These are phyloP conservation scores for Solenodon paradoxus DNA, from an alignment of 2,113 vertebrate genomes.

Conservation along the genomic window DNA sequence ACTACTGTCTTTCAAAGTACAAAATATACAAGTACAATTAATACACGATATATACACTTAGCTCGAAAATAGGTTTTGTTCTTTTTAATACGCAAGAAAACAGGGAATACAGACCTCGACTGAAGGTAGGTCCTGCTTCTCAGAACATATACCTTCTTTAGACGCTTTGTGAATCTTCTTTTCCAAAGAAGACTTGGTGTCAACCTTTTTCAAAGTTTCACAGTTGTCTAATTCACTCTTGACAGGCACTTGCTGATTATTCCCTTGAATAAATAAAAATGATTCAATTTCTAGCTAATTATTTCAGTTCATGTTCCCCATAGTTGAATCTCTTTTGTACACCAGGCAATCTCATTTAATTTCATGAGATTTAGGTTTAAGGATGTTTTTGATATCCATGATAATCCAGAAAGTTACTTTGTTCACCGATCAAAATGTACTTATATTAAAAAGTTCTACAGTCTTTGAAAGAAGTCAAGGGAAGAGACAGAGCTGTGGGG, in stretches of 20 bases:
- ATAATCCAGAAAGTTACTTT: background rate
- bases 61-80: background rate
- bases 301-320: background rate
- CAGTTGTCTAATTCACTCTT: conserved; percentile 81
- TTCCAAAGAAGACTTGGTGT: conserved; percentile 77
- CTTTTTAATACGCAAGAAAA: background rate
- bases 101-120: conserved; percentile 79
- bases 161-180: conserved; percentile 78
- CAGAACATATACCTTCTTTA: conserved; percentile 79
- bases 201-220: conserved; percentile 81
- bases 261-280: conserved; percentile 78
- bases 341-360: background rate
- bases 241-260: conserved; percentile 81
- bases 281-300: conserved; percentile 49
- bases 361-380: background rate
- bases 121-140: conserved; percentile 76
- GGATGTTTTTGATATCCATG: background rate
- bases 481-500: background rate
- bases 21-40: background rate
- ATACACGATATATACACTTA: background rate
- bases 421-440: background rate
- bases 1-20: background rate
- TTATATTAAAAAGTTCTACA: background rate
- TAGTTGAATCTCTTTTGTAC: background rate
- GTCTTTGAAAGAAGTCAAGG: background rate